A percentile compares a stretch with the other conserved stretches of the same genome.
Conservation (phyloP, 2,797 vertebrate genomes). For the Coccyzus lansbergi region DNA sequence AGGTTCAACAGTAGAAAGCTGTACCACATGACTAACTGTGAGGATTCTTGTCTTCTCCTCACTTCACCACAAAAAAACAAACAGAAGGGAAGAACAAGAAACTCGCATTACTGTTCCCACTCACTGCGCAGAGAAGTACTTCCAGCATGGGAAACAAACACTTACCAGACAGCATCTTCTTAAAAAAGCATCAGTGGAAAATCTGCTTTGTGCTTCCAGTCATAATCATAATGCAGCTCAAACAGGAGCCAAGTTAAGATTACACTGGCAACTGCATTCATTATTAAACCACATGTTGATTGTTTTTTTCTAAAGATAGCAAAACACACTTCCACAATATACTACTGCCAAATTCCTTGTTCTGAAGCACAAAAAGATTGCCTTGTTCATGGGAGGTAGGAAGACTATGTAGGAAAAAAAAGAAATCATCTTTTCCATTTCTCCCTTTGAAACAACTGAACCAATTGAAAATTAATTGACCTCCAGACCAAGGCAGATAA, state of each 20-base stretch:
- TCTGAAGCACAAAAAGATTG: not conserved
- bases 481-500: not conserved
- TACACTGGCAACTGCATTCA: conserved; percentile 27
- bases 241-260: conserved; percentile 36
- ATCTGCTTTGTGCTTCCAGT: conserved; percentile 25
- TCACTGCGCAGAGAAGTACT: not conserved
- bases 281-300: conserved; percentile 45
- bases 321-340: not conserved
- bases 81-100: not conserved
- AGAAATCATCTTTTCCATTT: not conserved
- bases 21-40: not conserved
- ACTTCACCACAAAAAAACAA: not conserved
- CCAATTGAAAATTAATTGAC: not conserved
- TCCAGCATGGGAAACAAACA: conserved; percentile 35
- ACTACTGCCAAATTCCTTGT: not conserved
- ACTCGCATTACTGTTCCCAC: not conserved
- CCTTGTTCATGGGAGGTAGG: not conserved
- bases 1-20: not conserved
- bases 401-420: not conserved
- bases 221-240: conserved; percentile 15
- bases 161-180: not conserved
- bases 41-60: not conserved
- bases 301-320: conserved; percentile 47
- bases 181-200: conserved; percentile 21
- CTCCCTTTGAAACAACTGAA: not conserved